These are phyloP conservation scores for Recurvirostra avosetta DNA, from an alignment of 2,113 vertebrate genomes.

Conservation along the genomic window DNA sequence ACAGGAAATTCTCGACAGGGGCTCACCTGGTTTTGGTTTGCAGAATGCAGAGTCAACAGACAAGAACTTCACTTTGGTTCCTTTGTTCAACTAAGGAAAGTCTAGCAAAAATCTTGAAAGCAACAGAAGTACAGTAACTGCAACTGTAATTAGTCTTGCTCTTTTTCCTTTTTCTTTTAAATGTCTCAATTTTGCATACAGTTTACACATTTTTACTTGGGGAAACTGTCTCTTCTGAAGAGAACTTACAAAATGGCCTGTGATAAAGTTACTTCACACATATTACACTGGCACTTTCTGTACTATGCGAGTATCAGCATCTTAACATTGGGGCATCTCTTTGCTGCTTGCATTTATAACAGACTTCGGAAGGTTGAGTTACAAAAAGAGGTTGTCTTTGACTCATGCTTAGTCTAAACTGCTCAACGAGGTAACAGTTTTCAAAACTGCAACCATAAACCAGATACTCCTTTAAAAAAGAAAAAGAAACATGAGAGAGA, in stretches of 20 bases:
- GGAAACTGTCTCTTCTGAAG: slow-evolving; percentile 47
- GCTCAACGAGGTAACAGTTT: slow-evolving; percentile 23
- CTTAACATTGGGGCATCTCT: slow-evolving; percentile 65
- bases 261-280: slow-evolving; percentile 55
- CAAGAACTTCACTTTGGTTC: neutral
- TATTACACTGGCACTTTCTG: slow-evolving; percentile 60
- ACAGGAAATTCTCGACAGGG: neutral
- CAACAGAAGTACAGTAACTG: neutral
- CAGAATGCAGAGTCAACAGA: neutral
- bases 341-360: slow-evolving; percentile 63
- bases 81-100: neutral
- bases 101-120: neutral
- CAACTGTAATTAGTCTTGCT: neutral
- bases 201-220: slow-evolving; percentile 40
- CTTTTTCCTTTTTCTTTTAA: neutral
- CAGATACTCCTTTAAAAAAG: neutral
- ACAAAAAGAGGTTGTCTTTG: slow-evolving; percentile 53
- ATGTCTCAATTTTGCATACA: neutral
- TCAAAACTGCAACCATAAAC: slow-evolving; percentile 35
- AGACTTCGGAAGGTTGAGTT: slow-evolving; percentile 63
- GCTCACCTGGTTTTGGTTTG: neutral
- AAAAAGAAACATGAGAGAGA: neutral
- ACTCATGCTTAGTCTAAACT: slow-evolving; percentile 9
- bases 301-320: slow-evolving; percentile 41
- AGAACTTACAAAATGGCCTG: slow-evolving; percentile 57